Evolutionary conservation across 2,113 vertebrate species (phyloP).

Genomic region (Phodopus roborovskii): DNA sequence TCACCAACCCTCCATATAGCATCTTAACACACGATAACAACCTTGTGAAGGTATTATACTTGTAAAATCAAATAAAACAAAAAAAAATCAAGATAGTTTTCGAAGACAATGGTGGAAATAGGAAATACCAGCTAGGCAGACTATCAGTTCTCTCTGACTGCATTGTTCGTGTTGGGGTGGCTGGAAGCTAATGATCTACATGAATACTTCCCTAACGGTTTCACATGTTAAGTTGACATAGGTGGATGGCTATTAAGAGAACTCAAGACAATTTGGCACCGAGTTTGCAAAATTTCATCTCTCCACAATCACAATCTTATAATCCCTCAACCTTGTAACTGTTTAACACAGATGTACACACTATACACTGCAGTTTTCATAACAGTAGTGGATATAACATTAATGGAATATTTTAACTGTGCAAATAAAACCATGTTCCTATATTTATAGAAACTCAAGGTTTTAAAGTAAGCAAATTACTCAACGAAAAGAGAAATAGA

Average conservation of each 20-base stretch:
- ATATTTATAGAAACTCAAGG: constrained; percentile 20
- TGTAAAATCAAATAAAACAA: background rate
- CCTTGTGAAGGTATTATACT: background rate
- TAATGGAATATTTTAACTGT: constrained; percentile 12
- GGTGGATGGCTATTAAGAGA: background rate
- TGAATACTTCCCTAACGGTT: background rate
- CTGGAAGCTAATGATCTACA: background rate
- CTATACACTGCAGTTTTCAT: background rate
- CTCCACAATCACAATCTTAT: background rate
- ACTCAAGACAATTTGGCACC: background rate
- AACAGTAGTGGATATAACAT: constrained; percentile 32
- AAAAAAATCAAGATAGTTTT: background rate
- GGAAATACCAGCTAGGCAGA: background rate
- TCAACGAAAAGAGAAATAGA: background rate
- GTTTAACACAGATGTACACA: background rate
- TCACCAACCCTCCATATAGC: too few relatives aligned
- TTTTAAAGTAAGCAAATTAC: constrained; percentile 31
- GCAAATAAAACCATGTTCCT: constrained; percentile 3
- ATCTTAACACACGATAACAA: background rate
- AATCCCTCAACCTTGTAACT: background rate
- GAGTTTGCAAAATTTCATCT: background rate
- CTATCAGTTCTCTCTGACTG: background rate
- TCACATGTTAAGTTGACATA: background rate
- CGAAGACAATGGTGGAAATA: background rate
- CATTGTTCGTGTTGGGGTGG: background rate